Base-by-base conservation (phyloP, 1,140 invertebrate species). In the Hetaerina americana region DNA sequence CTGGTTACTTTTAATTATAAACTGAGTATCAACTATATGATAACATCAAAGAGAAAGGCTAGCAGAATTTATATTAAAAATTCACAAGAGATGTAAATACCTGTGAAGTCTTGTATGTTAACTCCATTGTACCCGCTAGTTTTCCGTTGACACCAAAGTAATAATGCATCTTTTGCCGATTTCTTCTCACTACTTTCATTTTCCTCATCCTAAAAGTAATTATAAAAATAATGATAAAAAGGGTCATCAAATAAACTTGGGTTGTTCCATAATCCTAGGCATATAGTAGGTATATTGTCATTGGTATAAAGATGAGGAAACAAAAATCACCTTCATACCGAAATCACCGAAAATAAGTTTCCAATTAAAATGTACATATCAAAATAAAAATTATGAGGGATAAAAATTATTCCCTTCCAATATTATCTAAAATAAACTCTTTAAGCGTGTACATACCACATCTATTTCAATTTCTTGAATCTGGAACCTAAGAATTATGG, bases 381-480 rank as follows among this genome's bases (percentile, higher is more conserved):
- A n/a, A n/a, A n/a, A 15, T 10, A 8, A 18, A 24, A 12, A n/a
- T 57, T n/a, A n/a, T n/a, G n/a, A n/a, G n/a, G n/a, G n/a, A n/a
- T n/a, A n/a, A n/a, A n/a, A n/a, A n/a, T n/a, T n/a, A 22, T 24
- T 15, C 26, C 25, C 0, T 15, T 66, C 0, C 18, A 24, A 57
- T 26, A 26, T n/a, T n/a, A n/a, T n/a, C n/a, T n/a, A n/a, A n/a
- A n/a, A n/a, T n/a, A n/a, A n/a, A n/a, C n/a, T n/a, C n/a, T n/a
- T n/a, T n/a, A n/a, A n/a, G n/a, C n/a, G n/a, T 18, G 27, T 24
- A 87, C 90, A 87, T 81, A 93, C 91, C 78, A 97, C 93, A 83
- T 97, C 94, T 78, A 98, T 97, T 84, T 97, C 95, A 79, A 99
- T 99, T 85, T 98, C 96, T 83, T 99, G 96, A 76, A 97, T 97